Conservation (phyloP, 2,888 invertebrate genomes). For the Diaphora mendica region DNA sequence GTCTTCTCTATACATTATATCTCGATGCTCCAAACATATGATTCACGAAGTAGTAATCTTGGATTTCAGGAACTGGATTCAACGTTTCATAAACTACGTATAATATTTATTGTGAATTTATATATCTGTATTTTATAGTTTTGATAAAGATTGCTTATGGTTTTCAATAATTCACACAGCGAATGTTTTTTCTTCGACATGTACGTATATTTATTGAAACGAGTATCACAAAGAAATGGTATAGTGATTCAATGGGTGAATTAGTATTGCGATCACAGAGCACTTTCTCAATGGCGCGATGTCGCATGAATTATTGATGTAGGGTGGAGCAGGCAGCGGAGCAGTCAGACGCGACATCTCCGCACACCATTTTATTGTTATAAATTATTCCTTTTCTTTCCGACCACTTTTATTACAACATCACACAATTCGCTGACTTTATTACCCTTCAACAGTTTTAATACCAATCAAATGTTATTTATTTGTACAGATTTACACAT, state of each 20-base stretch:
- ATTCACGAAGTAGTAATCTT: slow-evolving; percentile 17
- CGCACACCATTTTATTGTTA: slow-evolving; percentile 73
- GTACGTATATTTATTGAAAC: slow-evolving; percentile 40
- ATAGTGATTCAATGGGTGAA: slow-evolving; percentile 75
- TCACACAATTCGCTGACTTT: slow-evolving; percentile 62
- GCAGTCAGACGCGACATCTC: slow-evolving; percentile 57
- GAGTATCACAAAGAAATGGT: slow-evolving; percentile 64
- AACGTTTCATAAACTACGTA: slow-evolving; percentile 25
- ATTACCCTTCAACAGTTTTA: slow-evolving; percentile 57
- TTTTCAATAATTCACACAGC: slow-evolving; percentile 34
- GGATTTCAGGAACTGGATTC: slow-evolving; percentile 22
- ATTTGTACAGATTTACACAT: slow-evolving; percentile 54
- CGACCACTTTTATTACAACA: slow-evolving; percentile 65
- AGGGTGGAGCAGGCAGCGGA: slow-evolving; percentile 61
- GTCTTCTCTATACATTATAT: too few relatives aligned
- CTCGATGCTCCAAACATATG: slow-evolving; percentile 21
- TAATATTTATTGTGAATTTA: slow-evolving; percentile 22
- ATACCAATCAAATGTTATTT: slow-evolving; percentile 50
- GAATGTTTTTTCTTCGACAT: slow-evolving; percentile 47
- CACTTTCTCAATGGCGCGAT: slow-evolving; percentile 85
- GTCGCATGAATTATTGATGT: slow-evolving; percentile 83
- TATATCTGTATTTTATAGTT: slow-evolving; percentile 19
- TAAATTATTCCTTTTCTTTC: slow-evolving; percentile 70
- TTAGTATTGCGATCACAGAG: slow-evolving; percentile 84
- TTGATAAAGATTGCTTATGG: slow-evolving; percentile 16